A percentile compares a stretch with the other conserved stretches of the same genome.
Evolutionary conservation across 2,888 invertebrate species (phyloP).

Genomic region (Amblyjoppa fuscipennis): DNA sequence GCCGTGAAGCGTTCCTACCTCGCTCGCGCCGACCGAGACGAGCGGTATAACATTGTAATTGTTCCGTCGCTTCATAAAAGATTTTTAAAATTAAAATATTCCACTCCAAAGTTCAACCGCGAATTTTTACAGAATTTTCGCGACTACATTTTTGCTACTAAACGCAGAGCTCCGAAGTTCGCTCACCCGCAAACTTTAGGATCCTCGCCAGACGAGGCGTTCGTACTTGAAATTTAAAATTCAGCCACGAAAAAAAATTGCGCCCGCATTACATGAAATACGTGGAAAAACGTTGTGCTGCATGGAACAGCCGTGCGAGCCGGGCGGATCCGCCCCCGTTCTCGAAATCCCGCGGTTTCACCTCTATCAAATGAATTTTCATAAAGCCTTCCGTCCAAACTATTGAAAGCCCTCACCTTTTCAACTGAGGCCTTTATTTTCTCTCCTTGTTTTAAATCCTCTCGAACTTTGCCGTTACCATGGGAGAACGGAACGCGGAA

Average conservation of each 20-base stretch:
- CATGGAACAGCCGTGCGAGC: too few species aligned
- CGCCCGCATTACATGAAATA: too few species aligned
- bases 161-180: not conserved
- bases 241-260: not conserved
- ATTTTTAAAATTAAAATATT: too few species aligned
- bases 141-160: not conserved
- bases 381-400: not conserved
- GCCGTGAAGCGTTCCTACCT: too few species aligned
- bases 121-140: not conserved
- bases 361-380: not conserved
- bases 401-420: not conserved
- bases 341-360: not conserved
- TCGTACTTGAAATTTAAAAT: not conserved
- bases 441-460: conserved; percentile 1
- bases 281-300: too few species aligned
- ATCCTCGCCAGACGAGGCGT: not conserved
- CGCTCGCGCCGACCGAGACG: too few species aligned
- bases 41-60: too few species aligned
- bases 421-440: too few species aligned
- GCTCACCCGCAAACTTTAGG: not conserved
- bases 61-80: too few species aligned
- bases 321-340: not conserved
- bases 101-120: not conserved
- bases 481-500: conserved; percentile 9
- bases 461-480: conserved; percentile 13